Evolutionary conservation across 2,888 invertebrate species (phyloP), one percentile per base, ranked within the genome.

Genomic region (Volucella inflata): DNA sequence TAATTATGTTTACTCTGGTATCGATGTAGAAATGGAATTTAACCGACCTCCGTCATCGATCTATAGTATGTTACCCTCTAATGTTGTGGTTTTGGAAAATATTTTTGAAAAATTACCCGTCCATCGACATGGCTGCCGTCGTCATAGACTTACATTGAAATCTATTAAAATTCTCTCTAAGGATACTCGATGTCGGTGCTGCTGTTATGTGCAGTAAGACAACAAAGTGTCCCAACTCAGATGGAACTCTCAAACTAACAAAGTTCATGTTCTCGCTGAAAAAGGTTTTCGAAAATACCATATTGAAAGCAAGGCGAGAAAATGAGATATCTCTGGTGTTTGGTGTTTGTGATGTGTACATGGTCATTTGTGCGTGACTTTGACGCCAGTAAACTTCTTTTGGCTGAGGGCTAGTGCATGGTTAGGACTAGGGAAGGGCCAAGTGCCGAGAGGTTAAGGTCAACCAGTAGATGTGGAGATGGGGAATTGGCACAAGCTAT

Each of bases 341-440:
- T 46, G 9, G 42, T 21, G 16, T 70, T 40, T 62, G 62, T 62
- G 62, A 77, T 55, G 62, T 77, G 53, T 70, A 70, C 78, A 78
- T 57, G 70, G 72, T 51, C 72, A 65, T 79, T 79, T 71, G 71
- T 59, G 71, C 78, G 78, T 79, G 72, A 78, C 70, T 70, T 57
- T 76, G 48, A 70, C 64, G 70, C 78, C 55, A 70, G 50, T 38
- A 46, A 1, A 44, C n/a, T 59, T 51, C 62, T 57, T 62, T 40
- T 16, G 65, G 30, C 2, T 9, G 62, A 11, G 36, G 17, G 51
- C n/a, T 30, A 30, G 50, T 21, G 44, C 42, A 42, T 30, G 30
- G 44, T 14, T 21, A 44, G 46, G 48, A 10, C 12, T 1, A 16
- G 46, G 21, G 40, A 12, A 21, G 12, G 46, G 9, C 21, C 10